These are phyloP conservation scores for Biston stratarius DNA, from an alignment of 2,888 invertebrate species.

Conservation along the genomic window DNA sequence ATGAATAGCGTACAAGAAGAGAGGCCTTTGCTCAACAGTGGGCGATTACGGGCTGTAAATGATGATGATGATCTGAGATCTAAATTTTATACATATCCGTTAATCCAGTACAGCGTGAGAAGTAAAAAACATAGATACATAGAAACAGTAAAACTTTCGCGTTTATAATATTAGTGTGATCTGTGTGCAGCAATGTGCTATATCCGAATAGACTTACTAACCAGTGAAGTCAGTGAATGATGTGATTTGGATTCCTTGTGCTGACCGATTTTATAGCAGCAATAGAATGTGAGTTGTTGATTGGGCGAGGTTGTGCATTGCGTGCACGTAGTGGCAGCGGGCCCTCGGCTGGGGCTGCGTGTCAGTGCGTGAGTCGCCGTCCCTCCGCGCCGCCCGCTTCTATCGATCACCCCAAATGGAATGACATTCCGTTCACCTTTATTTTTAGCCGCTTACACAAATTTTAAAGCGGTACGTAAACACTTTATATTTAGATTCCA, in stretches of 20 bases:
- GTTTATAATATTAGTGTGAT: too few relatives aligned
- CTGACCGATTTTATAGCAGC: constrained; percentile 52
- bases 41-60: too few relatives aligned
- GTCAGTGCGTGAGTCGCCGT: constrained; percentile 70
- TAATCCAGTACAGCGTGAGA: too few relatives aligned
- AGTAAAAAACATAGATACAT: too few relatives aligned
- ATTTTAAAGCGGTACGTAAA: constrained; percentile 21
- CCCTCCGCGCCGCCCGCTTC: constrained; percentile 52
- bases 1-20: too few relatives aligned
- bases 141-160: too few relatives aligned
- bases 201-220: too few relatives aligned
- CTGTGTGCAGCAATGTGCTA: background rate
- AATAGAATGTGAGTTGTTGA: constrained; percentile 49
- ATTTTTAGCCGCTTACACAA: constrained; percentile 20
- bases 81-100: too few relatives aligned
- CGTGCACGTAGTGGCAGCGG: constrained; percentile 62
- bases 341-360: constrained; percentile 64
- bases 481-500: constrained; percentile 7
- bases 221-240: background rate
- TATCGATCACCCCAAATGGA: constrained; percentile 54
- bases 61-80: too few relatives aligned
- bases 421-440: constrained; percentile 33
- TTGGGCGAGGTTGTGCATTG: constrained; percentile 62
- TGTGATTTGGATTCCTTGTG: constrained; percentile 29
- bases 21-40: too few relatives aligned